A percentile compares a stretch with the other conserved stretches of the same genome.
phyloP scores from a whole-genome alignment of 2,797 vertebrate species.

The Nannoperca obscura region DNA sequence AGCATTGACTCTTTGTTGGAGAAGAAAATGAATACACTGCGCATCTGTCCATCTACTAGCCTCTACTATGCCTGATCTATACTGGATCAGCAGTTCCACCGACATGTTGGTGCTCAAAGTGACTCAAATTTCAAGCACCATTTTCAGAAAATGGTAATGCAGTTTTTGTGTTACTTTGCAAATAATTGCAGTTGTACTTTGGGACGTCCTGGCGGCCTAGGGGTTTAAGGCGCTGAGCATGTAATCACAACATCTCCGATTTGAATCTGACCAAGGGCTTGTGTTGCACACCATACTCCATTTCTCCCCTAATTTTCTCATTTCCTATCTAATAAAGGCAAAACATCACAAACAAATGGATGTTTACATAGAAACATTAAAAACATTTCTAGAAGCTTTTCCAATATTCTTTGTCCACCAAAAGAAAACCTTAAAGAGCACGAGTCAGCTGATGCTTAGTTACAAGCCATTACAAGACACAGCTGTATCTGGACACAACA shows the following conservation, averaged over 20 bases:
- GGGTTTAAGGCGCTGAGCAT: background rate
- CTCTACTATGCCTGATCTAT: constrained; percentile 29
- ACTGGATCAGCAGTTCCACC: constrained; percentile 16
- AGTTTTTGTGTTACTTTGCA: constrained; percentile 5
- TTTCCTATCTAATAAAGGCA: background rate
- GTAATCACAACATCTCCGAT: constrained; percentile 8
- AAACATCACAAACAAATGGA: background rate
- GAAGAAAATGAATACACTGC: constrained; percentile 59
- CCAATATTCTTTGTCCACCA: background rate
- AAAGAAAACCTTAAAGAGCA: constrained; percentile 17
- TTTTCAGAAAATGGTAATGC: constrained; percentile 12
- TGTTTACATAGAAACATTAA: background rate
- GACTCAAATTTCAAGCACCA: constrained; percentile 11
- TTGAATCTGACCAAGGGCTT: background rate
- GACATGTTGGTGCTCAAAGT: constrained; percentile 4
- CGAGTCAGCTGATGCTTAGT: constrained; percentile 5
- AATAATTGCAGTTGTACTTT: constrained; percentile 9
- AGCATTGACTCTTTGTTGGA: constrained; percentile 72
- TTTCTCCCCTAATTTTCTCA: background rate
- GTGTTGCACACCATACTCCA: background rate
- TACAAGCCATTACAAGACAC: constrained; percentile 9
- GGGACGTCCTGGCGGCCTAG: background rate
- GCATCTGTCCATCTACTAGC: constrained; percentile 40
- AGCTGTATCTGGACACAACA: constrained; percentile 15
- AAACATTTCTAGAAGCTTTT: background rate